phyloP scores from a whole-genome alignment of 2,797 vertebrate genomes.

The Chelon labrosus region DNA sequence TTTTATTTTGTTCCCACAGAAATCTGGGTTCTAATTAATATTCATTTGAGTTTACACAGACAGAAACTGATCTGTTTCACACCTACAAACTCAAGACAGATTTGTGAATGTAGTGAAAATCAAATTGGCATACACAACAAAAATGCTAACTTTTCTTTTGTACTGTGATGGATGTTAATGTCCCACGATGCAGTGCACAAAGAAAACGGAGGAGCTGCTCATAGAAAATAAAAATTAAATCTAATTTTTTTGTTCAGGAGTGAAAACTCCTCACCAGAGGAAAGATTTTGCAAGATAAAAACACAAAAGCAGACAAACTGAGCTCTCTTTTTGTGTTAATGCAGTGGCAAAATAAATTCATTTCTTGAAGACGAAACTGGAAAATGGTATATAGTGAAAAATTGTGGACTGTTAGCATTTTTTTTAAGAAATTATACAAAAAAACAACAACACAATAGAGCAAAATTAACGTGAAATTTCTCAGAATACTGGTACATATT shows the following conservation, averaged over 20 bases:
- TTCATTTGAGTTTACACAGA: constrained; percentile 8
- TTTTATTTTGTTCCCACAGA: neutral
- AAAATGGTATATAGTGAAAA: too few relatives aligned
- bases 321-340: too few relatives aligned
- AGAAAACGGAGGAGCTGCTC: neutral
- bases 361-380: too few relatives aligned
- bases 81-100: neutral
- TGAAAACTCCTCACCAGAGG: neutral
- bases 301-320: too few relatives aligned
- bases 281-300: too few relatives aligned
- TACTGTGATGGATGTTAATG: neutral
- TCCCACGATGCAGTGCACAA: neutral
- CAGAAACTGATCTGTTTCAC: neutral
- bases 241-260: neutral
- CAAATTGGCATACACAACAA: neutral
- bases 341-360: too few relatives aligned
- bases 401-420: too few relatives aligned
- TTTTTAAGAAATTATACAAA: neutral
- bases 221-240: too few relatives aligned
- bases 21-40: neutral
- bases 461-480: neutral
- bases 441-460: neutral
- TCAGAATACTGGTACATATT: neutral
- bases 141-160: neutral
- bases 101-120: neutral